Evolutionary conservation across 23 tunicate species (phyloP).

Genomic region (Halocynthia roretzi): DNA sequence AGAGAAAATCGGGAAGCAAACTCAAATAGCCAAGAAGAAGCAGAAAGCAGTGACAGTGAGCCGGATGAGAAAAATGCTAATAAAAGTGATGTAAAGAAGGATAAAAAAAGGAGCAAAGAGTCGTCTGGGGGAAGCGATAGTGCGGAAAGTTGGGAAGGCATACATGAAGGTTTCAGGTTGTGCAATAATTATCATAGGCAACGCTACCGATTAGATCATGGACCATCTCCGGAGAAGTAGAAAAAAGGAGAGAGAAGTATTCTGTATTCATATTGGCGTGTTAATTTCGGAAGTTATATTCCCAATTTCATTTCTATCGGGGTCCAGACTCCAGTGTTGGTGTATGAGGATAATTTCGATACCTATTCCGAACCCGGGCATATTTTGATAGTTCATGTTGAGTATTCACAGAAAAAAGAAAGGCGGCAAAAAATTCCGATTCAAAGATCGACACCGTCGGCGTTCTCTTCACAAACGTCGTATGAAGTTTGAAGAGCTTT

Average conservation of each 20-base stretch:
- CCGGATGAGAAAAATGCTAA: not conserved
- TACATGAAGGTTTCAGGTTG: constrained; percentile 24
- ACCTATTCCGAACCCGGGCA: too few species aligned
- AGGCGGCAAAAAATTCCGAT: constrained; percentile 20
- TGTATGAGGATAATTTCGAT: too few species aligned
- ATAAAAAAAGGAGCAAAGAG: not conserved
- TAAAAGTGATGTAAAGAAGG: not conserved
- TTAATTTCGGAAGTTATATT: too few species aligned
- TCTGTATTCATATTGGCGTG: too few species aligned
- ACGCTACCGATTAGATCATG: not conserved
- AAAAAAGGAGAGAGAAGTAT: too few species aligned
- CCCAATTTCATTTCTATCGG: too few species aligned
- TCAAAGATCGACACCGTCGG: constrained; percentile 25
- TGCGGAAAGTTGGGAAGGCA: constrained; percentile 44
- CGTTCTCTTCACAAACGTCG: constrained; percentile 16
- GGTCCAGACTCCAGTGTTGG: too few species aligned
- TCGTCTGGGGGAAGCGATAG: constrained; percentile 32
- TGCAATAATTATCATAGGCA: too few species aligned
- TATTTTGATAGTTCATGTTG: not conserved
- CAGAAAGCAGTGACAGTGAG: constrained; percentile 9
- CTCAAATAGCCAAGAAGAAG: not conserved
- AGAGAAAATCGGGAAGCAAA: too few species aligned
- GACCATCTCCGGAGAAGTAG: not conserved
- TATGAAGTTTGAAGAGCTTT: constrained; percentile 35
- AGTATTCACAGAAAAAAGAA: constrained; percentile 13